A percentile compares a stretch with the other conserved stretches of the same genome.
These are phyloP conservation scores for Drosophila robusta DNA, from an alignment of 2,888 invertebrate species.

Conservation along the genomic window DNA sequence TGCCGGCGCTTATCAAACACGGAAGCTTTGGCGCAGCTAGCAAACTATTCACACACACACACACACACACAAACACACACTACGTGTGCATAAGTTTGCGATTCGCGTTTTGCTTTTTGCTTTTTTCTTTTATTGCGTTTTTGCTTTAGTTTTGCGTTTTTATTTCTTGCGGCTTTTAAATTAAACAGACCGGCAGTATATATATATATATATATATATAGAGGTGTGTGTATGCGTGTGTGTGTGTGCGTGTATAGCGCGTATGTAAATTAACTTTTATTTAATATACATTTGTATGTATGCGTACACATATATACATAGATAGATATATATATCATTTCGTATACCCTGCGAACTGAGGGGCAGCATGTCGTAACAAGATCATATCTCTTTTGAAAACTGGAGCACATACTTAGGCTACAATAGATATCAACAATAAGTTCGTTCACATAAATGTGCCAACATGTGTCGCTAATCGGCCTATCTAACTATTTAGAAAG, in stretches of 20 bases:
- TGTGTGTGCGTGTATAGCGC: conserved; percentile 15
- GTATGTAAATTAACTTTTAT: conserved; percentile 49
- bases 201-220: too few relatives aligned
- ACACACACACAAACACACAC: conserved; percentile 7
- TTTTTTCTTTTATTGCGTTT: conserved; percentile 10
- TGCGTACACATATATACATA: conserved; percentile 8
- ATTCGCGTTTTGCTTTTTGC: conserved; percentile 6
- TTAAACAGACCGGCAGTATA: conserved; percentile 28
- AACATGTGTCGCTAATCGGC: conserved; percentile 22
- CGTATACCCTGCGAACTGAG: conserved; percentile 9
- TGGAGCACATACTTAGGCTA: conserved; percentile 27
- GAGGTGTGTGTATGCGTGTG: not conserved
- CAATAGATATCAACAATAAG: not conserved
- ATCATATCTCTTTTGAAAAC: conserved; percentile 33
- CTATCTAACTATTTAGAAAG: conserved; percentile 52
- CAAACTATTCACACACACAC: conserved; percentile 41
- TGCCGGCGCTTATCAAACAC: conserved; percentile 71
- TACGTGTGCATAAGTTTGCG: conserved; percentile 14
- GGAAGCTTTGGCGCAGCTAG: conserved; percentile 66
- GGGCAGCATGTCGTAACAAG: not conserved
- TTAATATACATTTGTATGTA: conserved; percentile 16
- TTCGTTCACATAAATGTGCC: not conserved
- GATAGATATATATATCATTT: not conserved
- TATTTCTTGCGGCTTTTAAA: conserved; percentile 42
- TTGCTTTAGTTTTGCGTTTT: conserved; percentile 22